Evolutionary conservation across 2,888 invertebrate genomes (phyloP).

Genomic region (Limenitis camilla): DNA sequence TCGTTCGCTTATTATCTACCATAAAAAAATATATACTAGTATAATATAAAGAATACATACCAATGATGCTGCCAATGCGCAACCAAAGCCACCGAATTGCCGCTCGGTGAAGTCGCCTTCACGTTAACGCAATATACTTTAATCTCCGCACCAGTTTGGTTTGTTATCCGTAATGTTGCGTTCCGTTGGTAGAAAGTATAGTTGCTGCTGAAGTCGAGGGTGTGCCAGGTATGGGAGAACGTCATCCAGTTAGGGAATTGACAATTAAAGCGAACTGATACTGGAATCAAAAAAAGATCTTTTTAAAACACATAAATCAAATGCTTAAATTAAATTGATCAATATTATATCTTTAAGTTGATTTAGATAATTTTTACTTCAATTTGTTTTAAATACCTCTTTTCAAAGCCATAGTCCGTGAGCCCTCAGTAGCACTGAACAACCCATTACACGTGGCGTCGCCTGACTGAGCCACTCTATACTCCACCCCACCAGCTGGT

Average conservation of each 20-base stretch:
- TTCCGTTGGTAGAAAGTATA: constrained; percentile 90
- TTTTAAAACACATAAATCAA: too few species aligned
- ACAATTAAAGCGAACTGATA: constrained; percentile 83
- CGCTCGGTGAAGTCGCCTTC: constrained; percentile 70
- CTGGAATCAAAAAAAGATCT: constrained; percentile 54
- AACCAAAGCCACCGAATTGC: constrained; percentile 69
- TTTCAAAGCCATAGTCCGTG: constrained; percentile 86
- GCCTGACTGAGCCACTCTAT: constrained; percentile 91
- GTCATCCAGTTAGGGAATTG: constrained; percentile 92
- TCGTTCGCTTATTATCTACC: too few species aligned
- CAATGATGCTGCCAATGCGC: constrained; percentile 74
- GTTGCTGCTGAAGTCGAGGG: constrained; percentile 87
- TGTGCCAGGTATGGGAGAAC: constrained; percentile 90
- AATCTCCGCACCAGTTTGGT: constrained; percentile 76
- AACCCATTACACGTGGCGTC: constrained; percentile 95
- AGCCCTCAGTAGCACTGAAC: constrained; percentile 91
- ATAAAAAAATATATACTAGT: too few species aligned
- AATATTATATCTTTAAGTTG: too few species aligned
- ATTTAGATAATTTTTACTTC: too few species aligned
- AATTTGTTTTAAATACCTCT: too few species aligned
- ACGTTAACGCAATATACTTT: constrained; percentile 79
- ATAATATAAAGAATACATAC: constrained; percentile 33
- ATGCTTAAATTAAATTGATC: too few species aligned
- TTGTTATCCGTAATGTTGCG: constrained; percentile 82
- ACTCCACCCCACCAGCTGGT: constrained; percentile 77